A percentile compares a stretch with the other conserved stretches of the same genome.
phyloP scores from a whole-genome alignment of 2,888 invertebrate genomes.

The Lasiommata megera region DNA sequence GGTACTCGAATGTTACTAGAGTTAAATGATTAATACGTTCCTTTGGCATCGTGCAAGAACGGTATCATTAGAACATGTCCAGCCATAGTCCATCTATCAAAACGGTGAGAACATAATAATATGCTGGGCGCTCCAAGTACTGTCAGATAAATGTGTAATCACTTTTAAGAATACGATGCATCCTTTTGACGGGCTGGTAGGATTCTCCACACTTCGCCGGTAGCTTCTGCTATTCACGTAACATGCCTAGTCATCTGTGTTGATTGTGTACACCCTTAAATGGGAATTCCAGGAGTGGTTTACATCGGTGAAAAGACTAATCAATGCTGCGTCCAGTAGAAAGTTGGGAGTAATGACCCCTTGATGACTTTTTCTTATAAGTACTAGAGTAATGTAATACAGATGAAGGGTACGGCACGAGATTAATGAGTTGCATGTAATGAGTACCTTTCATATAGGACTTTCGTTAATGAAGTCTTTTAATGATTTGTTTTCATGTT shows the following conservation, averaged over 20 bases:
- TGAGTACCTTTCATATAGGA: not conserved
- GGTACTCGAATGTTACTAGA: too few species aligned
- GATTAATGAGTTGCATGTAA: slow-evolving; percentile 11
- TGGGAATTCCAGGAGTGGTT: slow-evolving; percentile 63
- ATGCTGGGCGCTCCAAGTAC: slow-evolving; percentile 22
- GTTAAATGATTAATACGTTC: too few species aligned
- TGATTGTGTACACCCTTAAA: slow-evolving; percentile 61
- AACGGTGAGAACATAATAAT: slow-evolving; percentile 20
- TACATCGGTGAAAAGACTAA: slow-evolving; percentile 60
- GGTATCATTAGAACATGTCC: slow-evolving; percentile 22
- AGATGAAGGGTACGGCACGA: slow-evolving; percentile 6
- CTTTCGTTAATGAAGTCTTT: slow-evolving; percentile 23
- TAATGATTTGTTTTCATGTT: slow-evolving; percentile 31
- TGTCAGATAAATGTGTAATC: slow-evolving; percentile 53
- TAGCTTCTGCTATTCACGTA: slow-evolving; percentile 59
- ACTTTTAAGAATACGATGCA: slow-evolving; percentile 61
- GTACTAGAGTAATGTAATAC: slow-evolving; percentile 24
- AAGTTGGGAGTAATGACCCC: slow-evolving; percentile 69
- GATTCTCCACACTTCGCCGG: slow-evolving; percentile 70
- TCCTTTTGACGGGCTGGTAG: slow-evolving; percentile 62
- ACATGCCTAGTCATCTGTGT: slow-evolving; percentile 68
- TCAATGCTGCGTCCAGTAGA: slow-evolving; percentile 59
- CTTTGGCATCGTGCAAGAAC: slow-evolving; percentile 3
- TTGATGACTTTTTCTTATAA: slow-evolving; percentile 42
- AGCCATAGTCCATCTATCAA: slow-evolving; percentile 24